phyloP scores from a whole-genome alignment of 2,888 invertebrate genomes.

The Phymatocera aterrima region DNA sequence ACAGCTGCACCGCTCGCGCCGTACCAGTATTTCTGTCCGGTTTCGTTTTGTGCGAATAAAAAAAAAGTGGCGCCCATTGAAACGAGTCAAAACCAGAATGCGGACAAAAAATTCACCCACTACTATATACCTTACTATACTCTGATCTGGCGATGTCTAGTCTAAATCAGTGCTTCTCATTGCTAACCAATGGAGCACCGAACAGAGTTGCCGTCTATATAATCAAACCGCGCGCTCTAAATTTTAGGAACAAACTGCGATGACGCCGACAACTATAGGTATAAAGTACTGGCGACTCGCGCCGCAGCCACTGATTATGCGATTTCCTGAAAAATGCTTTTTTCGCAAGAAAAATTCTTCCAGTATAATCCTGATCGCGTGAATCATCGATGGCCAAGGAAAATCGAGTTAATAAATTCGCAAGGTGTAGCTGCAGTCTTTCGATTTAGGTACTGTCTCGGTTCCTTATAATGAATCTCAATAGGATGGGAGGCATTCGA shows the following conservation, averaged over 20 bases:
- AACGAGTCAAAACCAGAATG: background rate
- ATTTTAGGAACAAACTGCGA: background rate
- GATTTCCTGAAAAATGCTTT: no score
- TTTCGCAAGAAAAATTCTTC: no score
- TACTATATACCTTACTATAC: no score
- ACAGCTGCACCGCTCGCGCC: conserved; percentile 18
- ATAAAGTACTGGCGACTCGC: no score
- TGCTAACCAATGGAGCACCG: background rate
- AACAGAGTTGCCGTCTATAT: background rate
- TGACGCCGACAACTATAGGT: no score
- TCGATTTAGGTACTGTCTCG: background rate
- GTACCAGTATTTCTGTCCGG: background rate
- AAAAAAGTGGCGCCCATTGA: conserved; percentile 23
- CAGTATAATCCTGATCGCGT: no score
- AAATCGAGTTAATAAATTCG: background rate
- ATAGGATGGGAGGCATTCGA: background rate
- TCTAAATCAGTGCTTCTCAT: conserved; percentile 30
- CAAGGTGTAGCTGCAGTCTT: background rate
- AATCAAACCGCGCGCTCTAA: background rate
- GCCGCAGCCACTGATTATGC: no score
- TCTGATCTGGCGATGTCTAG: background rate
- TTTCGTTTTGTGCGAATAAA: conserved; percentile 9
- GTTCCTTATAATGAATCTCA: background rate
- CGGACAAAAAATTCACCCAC: conserved; percentile 25
- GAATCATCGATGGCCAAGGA: no score